Evolutionary conservation across 2,888 invertebrate species (phyloP).

Genomic region (Neoitamus cyanurus): DNA sequence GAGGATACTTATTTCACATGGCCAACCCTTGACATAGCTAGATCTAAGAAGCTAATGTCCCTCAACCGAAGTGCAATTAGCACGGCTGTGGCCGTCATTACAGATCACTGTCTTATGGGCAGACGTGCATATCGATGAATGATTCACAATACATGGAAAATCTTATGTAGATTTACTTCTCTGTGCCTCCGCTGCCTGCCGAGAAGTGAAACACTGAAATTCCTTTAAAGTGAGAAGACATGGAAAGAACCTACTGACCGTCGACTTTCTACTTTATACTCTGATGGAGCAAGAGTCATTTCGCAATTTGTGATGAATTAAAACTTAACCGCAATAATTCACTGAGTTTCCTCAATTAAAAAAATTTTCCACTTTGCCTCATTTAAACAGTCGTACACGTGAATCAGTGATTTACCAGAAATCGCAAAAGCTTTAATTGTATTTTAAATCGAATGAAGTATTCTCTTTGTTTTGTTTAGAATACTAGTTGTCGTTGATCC

Average conservation of each 20-base stretch:
- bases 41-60: too few species aligned
- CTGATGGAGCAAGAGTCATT: neutral
- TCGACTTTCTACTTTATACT: neutral
- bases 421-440: neutral
- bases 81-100: too few species aligned
- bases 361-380: neutral
- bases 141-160: too few species aligned
- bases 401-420: neutral
- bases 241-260: neutral
- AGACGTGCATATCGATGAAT: too few species aligned
- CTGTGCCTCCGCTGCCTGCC: neutral
- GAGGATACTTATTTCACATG: too few species aligned
- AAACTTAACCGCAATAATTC: neutral
- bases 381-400: neutral
- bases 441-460: neutral
- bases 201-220: neutral
- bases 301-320: neutral
- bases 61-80: too few species aligned
- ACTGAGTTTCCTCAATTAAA: neutral
- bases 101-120: too few species aligned
- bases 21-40: too few species aligned
- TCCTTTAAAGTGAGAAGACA: neutral
- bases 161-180: too few species aligned
- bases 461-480: neutral
- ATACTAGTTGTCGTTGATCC: neutral